Evolutionary conservation across 2,888 invertebrate genomes (phyloP).

Genomic region (Campoplex capitator): DNA sequence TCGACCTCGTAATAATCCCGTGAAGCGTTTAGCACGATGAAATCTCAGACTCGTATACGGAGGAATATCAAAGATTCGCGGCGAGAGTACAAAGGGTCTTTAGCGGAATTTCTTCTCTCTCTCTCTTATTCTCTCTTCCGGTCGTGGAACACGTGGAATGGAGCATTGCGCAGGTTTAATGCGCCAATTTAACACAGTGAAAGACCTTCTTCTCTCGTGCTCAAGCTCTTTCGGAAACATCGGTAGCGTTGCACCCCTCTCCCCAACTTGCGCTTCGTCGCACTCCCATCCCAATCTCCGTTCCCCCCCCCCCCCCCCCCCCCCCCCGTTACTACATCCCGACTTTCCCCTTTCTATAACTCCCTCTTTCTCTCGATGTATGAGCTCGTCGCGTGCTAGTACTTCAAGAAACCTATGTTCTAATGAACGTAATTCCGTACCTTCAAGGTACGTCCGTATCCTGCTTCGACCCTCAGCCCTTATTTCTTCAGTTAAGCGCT

Average conservation of each 20-base stretch:
- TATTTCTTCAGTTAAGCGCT: constrained; percentile 45
- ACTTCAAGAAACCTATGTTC: constrained; percentile 25
- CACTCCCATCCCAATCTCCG: constrained; percentile 43
- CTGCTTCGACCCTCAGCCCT: constrained; percentile 3
- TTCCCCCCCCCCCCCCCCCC: neutral
- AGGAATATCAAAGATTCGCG: constrained; percentile 58
- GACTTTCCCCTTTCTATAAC: constrained; percentile 41
- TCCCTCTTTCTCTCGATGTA: constrained; percentile 3
- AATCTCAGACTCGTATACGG: constrained; percentile 32
- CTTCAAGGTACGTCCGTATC: constrained; percentile 38
- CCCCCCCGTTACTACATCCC: constrained; percentile 22
- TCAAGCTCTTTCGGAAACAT: constrained; percentile 52
- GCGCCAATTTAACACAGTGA: constrained; percentile 71
- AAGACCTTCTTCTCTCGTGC: constrained; percentile 56
- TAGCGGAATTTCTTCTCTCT: constrained; percentile 39
- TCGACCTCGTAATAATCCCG: constrained; percentile 16
- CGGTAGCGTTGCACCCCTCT: constrained; percentile 11
- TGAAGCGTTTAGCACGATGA: constrained; percentile 8
- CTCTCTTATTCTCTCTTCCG: constrained; percentile 32
- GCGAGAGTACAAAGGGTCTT: constrained; percentile 52
- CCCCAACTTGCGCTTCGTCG: constrained; percentile 45
- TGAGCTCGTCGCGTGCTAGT: constrained; percentile 45
- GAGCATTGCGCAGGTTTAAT: constrained; percentile 64
- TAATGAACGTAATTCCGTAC: constrained; percentile 52
- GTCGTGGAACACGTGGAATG: constrained; percentile 24